Percentiles rank a stretch among this genome's conserved stretches.
Evolutionary conservation across 1,140 invertebrate genomes (phyloP).

Genomic region (Carposina sasakii): DNA sequence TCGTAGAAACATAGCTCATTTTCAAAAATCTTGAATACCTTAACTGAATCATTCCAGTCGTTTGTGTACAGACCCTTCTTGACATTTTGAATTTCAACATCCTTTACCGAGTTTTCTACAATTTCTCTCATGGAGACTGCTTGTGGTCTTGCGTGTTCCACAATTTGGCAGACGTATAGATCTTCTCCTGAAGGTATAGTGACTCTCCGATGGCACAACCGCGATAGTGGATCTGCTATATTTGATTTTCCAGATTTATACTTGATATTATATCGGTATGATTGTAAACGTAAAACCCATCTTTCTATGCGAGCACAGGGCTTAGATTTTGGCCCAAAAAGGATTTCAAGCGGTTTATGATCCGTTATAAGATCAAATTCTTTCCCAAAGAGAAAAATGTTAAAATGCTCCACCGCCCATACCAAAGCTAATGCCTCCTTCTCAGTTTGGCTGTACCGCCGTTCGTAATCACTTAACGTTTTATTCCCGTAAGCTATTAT

Average conservation of each 20-base stretch:
- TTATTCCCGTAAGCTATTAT: too few species aligned
- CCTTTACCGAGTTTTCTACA: neutral
- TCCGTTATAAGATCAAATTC: too few species aligned
- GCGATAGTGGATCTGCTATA: constrained; percentile 8
- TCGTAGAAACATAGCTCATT: constrained; percentile 5
- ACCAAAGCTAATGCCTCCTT: too few species aligned
- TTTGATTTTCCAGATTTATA: constrained; percentile 10
- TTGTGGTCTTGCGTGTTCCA: neutral
- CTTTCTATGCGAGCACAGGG: constrained; percentile 30
- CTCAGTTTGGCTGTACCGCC: too few species aligned
- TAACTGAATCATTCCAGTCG: neutral
- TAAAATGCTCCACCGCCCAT: too few species aligned
- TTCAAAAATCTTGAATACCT: neutral
- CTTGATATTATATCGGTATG: neutral
- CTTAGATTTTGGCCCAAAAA: constrained; percentile 14
- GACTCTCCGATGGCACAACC: neutral
- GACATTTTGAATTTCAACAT: neutral
- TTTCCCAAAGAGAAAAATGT: too few species aligned
- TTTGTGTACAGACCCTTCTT: neutral
- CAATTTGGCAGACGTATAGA: constrained; percentile 5
- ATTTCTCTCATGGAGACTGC: neutral
- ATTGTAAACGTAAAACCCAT: constrained; percentile 8
- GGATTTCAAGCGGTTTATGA: neutral
- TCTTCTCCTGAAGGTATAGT: neutral
- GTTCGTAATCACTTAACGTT: too few species aligned